A percentile compares a stretch with the other conserved stretches of the same genome.
phyloP scores from a whole-genome alignment of 2,888 invertebrate genomes.

The Eristalinus aeneus region DNA sequence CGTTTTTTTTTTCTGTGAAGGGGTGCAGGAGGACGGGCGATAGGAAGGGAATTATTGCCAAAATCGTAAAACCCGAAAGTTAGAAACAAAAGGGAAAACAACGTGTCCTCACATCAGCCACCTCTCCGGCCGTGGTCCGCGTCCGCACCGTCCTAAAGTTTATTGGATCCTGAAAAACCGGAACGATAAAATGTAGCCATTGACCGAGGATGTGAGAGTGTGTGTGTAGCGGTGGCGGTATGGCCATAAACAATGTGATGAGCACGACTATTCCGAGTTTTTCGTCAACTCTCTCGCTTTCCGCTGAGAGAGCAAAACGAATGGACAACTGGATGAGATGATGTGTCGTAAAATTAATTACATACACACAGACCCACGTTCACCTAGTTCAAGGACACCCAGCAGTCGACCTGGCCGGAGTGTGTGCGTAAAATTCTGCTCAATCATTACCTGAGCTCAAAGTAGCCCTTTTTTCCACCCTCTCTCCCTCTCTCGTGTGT shows the following conservation, averaged over 20 bases:
- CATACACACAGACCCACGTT: background rate
- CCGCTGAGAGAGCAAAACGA: background rate
- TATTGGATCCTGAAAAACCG: conserved; percentile 52
- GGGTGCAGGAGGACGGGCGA: background rate
- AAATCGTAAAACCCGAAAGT: conserved; percentile 42
- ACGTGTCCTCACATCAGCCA: background rate
- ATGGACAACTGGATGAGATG: background rate
- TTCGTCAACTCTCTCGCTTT: conserved; percentile 45
- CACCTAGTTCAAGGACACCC: background rate
- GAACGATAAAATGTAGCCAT: conserved; percentile 13
- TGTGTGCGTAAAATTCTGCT: conserved; percentile 14
- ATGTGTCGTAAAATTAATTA: conserved; percentile 59
- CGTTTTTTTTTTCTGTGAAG: conserved; percentile 1
- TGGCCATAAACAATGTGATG: conserved; percentile 54
- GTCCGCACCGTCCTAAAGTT: conserved; percentile 9
- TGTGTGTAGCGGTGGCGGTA: background rate
- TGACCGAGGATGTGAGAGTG: conserved; percentile 2
- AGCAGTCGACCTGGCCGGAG: background rate
- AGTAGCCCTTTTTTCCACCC: background rate
- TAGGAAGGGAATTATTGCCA: conserved; percentile 25
- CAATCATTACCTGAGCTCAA: conserved; percentile 20
- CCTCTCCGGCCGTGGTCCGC: no score
- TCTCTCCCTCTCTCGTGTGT: background rate
- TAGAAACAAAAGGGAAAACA: conserved; percentile 23
- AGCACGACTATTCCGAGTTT: conserved; percentile 38